phyloP scores from a whole-genome alignment of 2,113 vertebrate species.

The Orthochromis indermauri region DNA sequence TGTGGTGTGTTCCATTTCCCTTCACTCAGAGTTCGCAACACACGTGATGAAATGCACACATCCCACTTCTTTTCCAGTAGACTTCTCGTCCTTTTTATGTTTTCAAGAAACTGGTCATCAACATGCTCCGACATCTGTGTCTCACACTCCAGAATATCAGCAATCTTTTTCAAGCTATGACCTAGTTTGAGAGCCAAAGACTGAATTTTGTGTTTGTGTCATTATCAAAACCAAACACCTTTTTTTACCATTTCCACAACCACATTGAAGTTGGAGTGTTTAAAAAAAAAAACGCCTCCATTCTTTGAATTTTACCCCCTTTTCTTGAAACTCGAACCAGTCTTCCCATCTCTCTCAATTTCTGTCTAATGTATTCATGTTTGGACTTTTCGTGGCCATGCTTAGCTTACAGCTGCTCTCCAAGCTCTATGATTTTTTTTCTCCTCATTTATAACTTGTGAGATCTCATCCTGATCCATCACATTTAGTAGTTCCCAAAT shows the following conservation, averaged over 20 bases:
- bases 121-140: not conserved
- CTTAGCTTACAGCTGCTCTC: not conserved
- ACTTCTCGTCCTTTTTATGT: not conserved
- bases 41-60: not conserved
- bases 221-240: not conserved
- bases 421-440: not conserved
- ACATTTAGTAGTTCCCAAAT: not conserved
- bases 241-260: no score
- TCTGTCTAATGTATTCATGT: not conserved
- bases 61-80: not conserved
- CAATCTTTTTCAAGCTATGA: not conserved
- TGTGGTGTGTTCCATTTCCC: not conserved
- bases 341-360: not conserved
- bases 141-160: not conserved
- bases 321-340: not conserved
- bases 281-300: no score
- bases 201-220: not conserved
- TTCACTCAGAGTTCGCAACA: not conserved
- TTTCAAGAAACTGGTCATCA: not conserved
- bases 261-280: no score
- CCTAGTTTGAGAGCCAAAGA: not conserved
- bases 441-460: not conserved
- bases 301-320: not conserved
- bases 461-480: not conserved
- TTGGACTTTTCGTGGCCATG: not conserved